Evolutionary conservation across 1,140 invertebrate species (phyloP), one percentile per base, ranked within the genome.

Genomic region (Diprion similis): DNA sequence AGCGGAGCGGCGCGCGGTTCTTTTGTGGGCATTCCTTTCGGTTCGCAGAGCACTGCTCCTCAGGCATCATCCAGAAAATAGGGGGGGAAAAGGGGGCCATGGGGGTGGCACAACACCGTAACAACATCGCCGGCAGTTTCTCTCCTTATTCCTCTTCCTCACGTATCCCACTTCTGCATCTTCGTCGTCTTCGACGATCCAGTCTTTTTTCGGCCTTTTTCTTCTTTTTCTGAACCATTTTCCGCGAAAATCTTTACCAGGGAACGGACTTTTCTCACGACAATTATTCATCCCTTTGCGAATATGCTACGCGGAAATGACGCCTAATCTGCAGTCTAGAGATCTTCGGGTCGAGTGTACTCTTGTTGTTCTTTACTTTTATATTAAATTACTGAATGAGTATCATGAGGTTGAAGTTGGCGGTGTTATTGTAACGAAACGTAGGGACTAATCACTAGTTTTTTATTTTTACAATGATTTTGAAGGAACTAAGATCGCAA

Each of bases 11-110:
- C 78, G 75, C 71, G 24, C 24, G 24, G 76, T 76, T 80, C 82
- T 51, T 83, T 83, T 85, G 84, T 85, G 81, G 76, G 37, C 46
- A 70, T 70, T 70, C 69, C 69, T 70, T 70, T 70, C 69, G 69
- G 19, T 70, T 48, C 37, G 69, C 46, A 70, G 69, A 19, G 69
- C 69, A 47, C 46, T 48, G 19, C 51, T 64, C 59, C 59, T 15
- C 59, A 1, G 18, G 18, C 6, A 68, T 18, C 66, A 68, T 11
- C 15, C 13, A 18, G 18, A 68, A 64, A 18, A 18, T 7, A 7
- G 59, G 13, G 59, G 17, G 13, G 17, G 59, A 17, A 18, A 3
- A 1, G 59, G 17, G 17, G 17, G 59, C 1, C 13, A 18, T 17
- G 24, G 24, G 24, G 24, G 24, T 6, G 24, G 24, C 24, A 37